Percentiles rank a stretch among this genome's conserved stretches.
Conservation (phyloP, 1,140 invertebrate genomes). For the Kradibia gibbosae region DNA sequence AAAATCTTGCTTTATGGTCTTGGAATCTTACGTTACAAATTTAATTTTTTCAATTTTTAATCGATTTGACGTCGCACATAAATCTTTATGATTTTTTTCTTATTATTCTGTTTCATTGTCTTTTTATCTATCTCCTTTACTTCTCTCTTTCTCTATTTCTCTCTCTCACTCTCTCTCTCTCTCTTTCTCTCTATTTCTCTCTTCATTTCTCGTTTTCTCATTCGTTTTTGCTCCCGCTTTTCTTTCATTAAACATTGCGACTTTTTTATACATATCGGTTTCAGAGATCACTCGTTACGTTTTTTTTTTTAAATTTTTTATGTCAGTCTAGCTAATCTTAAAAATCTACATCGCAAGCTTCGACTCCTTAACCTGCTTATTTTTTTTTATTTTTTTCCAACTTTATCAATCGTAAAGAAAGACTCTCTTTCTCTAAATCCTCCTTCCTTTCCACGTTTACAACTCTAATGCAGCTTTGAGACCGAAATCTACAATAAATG, state of each 20-base stretch:
- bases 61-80: conserved; percentile 7
- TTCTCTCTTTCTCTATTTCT: neutral
- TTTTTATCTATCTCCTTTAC: conserved; percentile 17
- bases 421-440: conserved; percentile 4
- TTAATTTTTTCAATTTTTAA: conserved; percentile 15
- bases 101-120: neutral
- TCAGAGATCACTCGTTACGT: conserved; percentile 61
- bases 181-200: conserved; percentile 11
- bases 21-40: conserved; percentile 29
- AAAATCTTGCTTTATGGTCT: neutral
- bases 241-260: conserved; percentile 40
- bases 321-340: conserved; percentile 58
- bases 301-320: conserved; percentile 50
- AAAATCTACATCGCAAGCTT: conserved; percentile 56
- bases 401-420: conserved; percentile 22
- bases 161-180: conserved; percentile 11
- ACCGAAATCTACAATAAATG: conserved; percentile 29
- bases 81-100: conserved; percentile 32
- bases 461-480: conserved; percentile 23
- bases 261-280: conserved; percentile 52
- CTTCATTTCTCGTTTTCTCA: neutral
- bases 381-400: conserved; percentile 26
- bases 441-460: conserved; percentile 8
- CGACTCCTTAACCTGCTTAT: conserved; percentile 52
- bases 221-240: conserved; percentile 17